phyloP scores from a whole-genome alignment of 2,797 vertebrate species.

The Xerus rutilus region DNA sequence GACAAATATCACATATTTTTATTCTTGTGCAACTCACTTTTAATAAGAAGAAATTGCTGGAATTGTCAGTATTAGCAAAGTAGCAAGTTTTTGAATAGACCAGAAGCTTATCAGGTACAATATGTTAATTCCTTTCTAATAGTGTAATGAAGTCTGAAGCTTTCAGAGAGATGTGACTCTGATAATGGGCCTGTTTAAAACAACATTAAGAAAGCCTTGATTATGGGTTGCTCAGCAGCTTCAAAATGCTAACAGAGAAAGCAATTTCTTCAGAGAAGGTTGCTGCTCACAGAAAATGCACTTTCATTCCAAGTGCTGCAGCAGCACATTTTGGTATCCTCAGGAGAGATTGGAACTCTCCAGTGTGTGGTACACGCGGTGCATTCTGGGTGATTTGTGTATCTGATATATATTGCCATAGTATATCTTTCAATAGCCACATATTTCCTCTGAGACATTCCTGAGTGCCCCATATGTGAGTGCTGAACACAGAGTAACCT shows the following conservation, averaged over 20 bases:
- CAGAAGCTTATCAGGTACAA: slow-evolving; percentile 86
- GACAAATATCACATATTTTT: slow-evolving; percentile 75
- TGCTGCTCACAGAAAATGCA: slow-evolving; percentile 76
- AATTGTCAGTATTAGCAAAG: slow-evolving; percentile 68
- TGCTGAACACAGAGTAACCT: not conserved
- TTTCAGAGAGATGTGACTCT: slow-evolving; percentile 84
- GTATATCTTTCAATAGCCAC: not conserved
- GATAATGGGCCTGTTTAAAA: slow-evolving; percentile 86
- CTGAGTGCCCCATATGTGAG: not conserved
- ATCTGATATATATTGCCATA: not conserved
- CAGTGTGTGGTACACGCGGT: accelerated
- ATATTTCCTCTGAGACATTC: slow-evolving; percentile 10
- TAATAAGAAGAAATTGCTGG: slow-evolving; percentile 77
- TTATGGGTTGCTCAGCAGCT: slow-evolving; percentile 84
- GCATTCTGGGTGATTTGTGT: not conserved
- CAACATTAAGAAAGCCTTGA: slow-evolving; percentile 85
- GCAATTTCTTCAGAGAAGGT: slow-evolving; percentile 74
- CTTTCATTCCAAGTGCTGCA: slow-evolving; percentile 69
- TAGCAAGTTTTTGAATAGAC: slow-evolving; percentile 70
- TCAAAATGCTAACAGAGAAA: slow-evolving; percentile 79
- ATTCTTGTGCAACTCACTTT: slow-evolving; percentile 76
- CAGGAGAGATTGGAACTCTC: not conserved
- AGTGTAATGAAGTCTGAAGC: slow-evolving; percentile 86
- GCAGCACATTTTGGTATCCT: not conserved
- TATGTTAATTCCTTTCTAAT: slow-evolving; percentile 87